Percentiles rank a stretch among this genome's conserved stretches.
These are phyloP conservation scores for Microcebus griseorufus DNA, from an alignment of 2,113 vertebrate species.

Conservation along the genomic window DNA sequence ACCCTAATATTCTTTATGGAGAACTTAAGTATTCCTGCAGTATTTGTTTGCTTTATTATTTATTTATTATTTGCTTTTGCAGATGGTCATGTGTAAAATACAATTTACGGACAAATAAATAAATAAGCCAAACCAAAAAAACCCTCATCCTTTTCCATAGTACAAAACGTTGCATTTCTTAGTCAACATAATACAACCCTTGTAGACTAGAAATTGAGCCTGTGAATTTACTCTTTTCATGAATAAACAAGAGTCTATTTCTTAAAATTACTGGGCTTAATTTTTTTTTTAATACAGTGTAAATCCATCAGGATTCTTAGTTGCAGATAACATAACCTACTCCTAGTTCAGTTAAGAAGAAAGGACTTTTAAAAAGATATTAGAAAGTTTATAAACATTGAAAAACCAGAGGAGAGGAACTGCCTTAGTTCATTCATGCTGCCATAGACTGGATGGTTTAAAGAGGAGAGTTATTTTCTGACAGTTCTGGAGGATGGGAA, in stretches of 20 bases:
- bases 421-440: neutral
- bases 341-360: conserved; percentile 5
- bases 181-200: neutral
- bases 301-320: neutral
- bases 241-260: neutral
- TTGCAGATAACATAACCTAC: conserved; percentile 11
- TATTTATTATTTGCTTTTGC: neutral
- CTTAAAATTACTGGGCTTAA: conserved; percentile 15
- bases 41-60: neutral
- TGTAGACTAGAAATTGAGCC: neutral
- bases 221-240: neutral
- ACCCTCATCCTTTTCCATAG: neutral
- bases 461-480: neutral
- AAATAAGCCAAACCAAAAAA: neutral
- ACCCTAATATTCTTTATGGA: neutral
- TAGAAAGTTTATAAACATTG: neutral
- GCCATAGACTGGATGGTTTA: neutral
- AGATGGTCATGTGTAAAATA: neutral
- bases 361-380: neutral
- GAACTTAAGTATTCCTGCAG: neutral
- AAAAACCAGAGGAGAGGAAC: neutral
- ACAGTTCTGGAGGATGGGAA: neutral
- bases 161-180: neutral
- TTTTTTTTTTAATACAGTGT: neutral
- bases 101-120: neutral